Base-by-base conservation (phyloP, 2,888 invertebrate genomes). In the Apotomis turbidana region DNA sequence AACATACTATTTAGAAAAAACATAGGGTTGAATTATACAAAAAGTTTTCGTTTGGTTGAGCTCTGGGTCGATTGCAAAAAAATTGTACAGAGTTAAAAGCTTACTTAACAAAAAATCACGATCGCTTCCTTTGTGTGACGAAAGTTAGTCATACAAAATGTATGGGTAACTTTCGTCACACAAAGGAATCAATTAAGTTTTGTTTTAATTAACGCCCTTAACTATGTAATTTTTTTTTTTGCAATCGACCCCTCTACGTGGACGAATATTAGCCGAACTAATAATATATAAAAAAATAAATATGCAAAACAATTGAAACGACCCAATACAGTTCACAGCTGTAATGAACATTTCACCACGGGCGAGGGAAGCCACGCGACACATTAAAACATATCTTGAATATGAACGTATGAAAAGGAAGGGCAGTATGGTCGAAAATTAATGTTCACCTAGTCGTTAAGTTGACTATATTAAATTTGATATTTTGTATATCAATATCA, bases 341-440 rank as follows among this genome's bases (percentile, higher is more conserved):
- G 46, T 66, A 55, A 55, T 57, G 55, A 44, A 13, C 66, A 13
- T 41, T 27, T 13, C 27, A 27, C 38, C 60, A 59, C 49, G 12
- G 41, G 54, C 55, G n/a, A 66, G 38, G 38, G 49, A 49, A 46
- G 46, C 38, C 15, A 46, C 46, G 54, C 41, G 15, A 59, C 66
- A 51, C 51, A 49, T 70, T 54, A 27, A 67, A 71, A 67, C 67
- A 71, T 71, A 71, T 71, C 67, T 67, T 67, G 51, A 66, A 67
- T 61, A 66, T 67, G 71, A 61, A 71, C 66, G 66, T 67, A 61
- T 60, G 59, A 58, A 36, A 59, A 52, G 36, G 27, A 27, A 54
- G 44, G 54, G 62, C 41, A 61, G 62, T 52, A 13, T 15, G 57
- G 5, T 52, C 13, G 36, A 27, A 63, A 64, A n/a, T 52, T 58